Base-by-base conservation (phyloP, 2,797 vertebrate genomes). In the Trachops cirrhosus region DNA sequence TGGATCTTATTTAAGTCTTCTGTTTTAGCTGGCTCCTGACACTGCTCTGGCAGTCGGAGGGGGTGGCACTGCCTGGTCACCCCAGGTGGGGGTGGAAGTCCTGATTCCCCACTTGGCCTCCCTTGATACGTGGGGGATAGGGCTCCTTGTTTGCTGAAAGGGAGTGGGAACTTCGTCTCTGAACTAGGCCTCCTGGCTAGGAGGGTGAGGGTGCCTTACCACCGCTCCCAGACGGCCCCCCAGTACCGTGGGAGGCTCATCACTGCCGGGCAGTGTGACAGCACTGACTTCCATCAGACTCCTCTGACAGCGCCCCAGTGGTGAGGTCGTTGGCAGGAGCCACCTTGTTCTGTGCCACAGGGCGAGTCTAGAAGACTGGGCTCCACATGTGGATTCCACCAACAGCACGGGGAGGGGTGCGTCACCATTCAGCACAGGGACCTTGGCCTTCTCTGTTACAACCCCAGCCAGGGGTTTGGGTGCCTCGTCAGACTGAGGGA, bases 21-120 rank as follows among this genome's bases (percentile, higher is more conserved):
- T 96, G 29, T 73, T 95, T 93, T 59, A 84, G 4, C 75, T 94
- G 75, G 18, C 39, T 94, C 73, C 84, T 71, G 57, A 89, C 16
- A 12, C 24, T 95, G 24, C 26, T 67, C 18, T 84, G 50, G 32
- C 18, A 34, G 29, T 5, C 39, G 34, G 9, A 32, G 32, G 9
- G 10, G 18, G 26, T 59, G 37, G 19, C 19, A 50, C 32, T 24
- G 12, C n/a, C 15, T 80, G 70, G 19, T 57, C 87, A 46, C 39
- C 91, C 73, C 21, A 74, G 32, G 48, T 57, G 15, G 7, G 11
- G 15, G n/a, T 50, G 5, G 2, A 59, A 75, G 32, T 77, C n/a
- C n/a, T 62, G 29, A 59, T 41, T 75, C 26, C 12, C 39, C 24
- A 16, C 8, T 78, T 68, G 44, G 54, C 14, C 41, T 48, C 75